These are phyloP conservation scores for Sebastiscus tertius DNA, from an alignment of 2,797 vertebrate genomes.

Conservation along the genomic window DNA sequence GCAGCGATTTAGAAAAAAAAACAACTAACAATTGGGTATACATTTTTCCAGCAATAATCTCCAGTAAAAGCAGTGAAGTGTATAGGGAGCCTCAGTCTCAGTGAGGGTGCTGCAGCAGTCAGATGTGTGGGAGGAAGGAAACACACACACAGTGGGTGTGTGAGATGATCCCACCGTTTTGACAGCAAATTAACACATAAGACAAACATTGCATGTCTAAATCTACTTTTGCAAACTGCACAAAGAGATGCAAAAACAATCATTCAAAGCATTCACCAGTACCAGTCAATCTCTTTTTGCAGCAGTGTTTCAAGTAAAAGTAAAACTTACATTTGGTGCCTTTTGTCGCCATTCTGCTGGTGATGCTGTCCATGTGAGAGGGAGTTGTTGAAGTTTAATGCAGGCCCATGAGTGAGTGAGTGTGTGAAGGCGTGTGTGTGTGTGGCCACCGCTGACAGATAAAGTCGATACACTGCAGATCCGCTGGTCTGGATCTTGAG, in stretches of 20 bases:
- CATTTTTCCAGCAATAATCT: background rate
- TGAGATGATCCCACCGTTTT: background rate
- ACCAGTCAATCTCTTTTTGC: background rate
- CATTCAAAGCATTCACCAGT: background rate
- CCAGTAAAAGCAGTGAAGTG: background rate
- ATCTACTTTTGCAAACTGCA: background rate
- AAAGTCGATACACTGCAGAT: slow-evolving; percentile 11
- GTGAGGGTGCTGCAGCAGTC: background rate
- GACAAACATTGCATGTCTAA: background rate
- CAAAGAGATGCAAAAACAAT: background rate
- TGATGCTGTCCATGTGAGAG: slow-evolving; percentile 34
- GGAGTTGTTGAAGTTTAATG: slow-evolving; percentile 5
- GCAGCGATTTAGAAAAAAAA: background rate
- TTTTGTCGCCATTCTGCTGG: slow-evolving; percentile 68
- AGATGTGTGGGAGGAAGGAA: slow-evolving; percentile 2
- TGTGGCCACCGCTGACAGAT: slow-evolving; percentile 37
- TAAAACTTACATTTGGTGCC: slow-evolving; percentile 75
- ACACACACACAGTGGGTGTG: background rate
- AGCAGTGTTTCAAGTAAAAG: background rate
- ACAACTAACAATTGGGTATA: background rate
- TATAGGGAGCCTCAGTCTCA: background rate
- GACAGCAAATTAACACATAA: slow-evolving; percentile 1
- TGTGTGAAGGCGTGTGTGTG: slow-evolving; percentile 16
- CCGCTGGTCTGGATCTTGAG: slow-evolving; percentile 11
- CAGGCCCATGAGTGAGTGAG: slow-evolving; percentile 43